A percentile compares a stretch with the other conserved stretches of the same genome.
Conservation (phyloP, 2,888 invertebrate genomes). For the Rotaria sp. region DNA sequence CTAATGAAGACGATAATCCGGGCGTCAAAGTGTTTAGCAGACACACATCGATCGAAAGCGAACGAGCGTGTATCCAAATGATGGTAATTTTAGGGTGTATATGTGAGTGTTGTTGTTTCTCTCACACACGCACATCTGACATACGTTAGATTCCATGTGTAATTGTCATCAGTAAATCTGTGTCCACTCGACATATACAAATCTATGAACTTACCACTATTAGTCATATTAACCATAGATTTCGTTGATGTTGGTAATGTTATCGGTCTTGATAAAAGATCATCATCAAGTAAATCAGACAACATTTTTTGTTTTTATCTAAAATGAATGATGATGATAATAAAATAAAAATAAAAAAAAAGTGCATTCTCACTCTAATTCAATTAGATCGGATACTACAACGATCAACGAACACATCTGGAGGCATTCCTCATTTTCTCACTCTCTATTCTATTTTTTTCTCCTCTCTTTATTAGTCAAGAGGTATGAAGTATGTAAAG, state of each 20-base stretch:
- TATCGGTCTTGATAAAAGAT: neutral
- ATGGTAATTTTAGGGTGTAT: slow-evolving; percentile 1
- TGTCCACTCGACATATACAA: neutral
- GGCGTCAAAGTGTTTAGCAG: slow-evolving; percentile 4
- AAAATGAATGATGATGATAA: neutral
- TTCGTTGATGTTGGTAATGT: neutral
- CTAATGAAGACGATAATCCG: slow-evolving; percentile 8
- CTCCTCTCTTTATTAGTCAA: neutral
- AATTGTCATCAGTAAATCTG: neutral
- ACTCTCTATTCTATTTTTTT: neutral
- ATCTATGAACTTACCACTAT: neutral
- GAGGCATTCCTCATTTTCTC: slow-evolving; percentile 12
- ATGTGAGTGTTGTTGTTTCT: slow-evolving; percentile 5
- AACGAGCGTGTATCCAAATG: slow-evolving; percentile 7
- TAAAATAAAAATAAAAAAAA: neutral
- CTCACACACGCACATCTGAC: neutral
- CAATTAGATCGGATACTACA: slow-evolving; percentile 9
- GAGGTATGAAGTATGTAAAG: slow-evolving; percentile 4
- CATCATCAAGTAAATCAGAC: neutral
- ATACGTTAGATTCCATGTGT: neutral
- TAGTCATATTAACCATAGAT: neutral
- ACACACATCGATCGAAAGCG: neutral
- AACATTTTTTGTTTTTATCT: neutral
- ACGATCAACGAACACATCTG: neutral
- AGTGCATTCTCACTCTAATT: neutral